Conservation (phyloP, 1,140 invertebrate species). For the Drosophila ananassae region DNA sequence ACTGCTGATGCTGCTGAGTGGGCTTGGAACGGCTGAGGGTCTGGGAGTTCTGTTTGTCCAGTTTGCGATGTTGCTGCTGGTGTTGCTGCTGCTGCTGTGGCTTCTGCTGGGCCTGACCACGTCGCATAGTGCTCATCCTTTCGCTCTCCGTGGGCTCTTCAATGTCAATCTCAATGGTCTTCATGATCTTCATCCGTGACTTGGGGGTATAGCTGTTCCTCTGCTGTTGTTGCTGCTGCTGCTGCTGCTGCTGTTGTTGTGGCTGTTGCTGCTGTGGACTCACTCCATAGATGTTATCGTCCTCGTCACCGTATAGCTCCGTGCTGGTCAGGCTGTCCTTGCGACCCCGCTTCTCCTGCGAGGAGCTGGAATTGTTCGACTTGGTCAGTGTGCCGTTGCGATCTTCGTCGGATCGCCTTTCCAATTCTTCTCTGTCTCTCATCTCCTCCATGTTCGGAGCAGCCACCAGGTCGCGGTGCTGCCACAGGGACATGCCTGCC, state of each 20-base stretch:
- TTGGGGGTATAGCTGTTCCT: constrained; percentile 76
- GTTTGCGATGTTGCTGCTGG: constrained; percentile 49
- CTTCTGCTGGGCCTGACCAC: constrained; percentile 58
- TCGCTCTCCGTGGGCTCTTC: constrained; percentile 77
- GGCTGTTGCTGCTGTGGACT: constrained; percentile 57
- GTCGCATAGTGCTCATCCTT: constrained; percentile 65
- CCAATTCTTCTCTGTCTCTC: constrained; percentile 67
- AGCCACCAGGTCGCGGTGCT: constrained; percentile 91
- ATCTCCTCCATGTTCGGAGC: constrained; percentile 84
- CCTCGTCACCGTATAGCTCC: constrained; percentile 73
- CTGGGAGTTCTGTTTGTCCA: constrained; percentile 64
- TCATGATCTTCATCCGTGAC: constrained; percentile 83
- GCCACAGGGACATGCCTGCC: constrained; percentile 93
- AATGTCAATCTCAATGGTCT: constrained; percentile 82
- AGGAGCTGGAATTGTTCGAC: constrained; percentile 74
- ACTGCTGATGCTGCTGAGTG: constrained; percentile 56
- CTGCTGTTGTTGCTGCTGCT: constrained; percentile 38
- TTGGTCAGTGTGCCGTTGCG: constrained; percentile 67
- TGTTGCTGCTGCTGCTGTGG: constrained; percentile 40
- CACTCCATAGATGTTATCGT: constrained; percentile 79
- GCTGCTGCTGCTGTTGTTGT: constrained; percentile 34
- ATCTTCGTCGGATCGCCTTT: constrained; percentile 84
- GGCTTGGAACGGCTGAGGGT: constrained; percentile 60
- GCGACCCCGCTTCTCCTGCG: constrained; percentile 71
- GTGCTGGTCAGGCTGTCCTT: constrained; percentile 81